Percentiles rank a stretch among this genome's conserved stretches.
These are phyloP conservation scores for Ligdia adustata DNA, from an alignment of 2,888 invertebrate genomes.

Conservation along the genomic window DNA sequence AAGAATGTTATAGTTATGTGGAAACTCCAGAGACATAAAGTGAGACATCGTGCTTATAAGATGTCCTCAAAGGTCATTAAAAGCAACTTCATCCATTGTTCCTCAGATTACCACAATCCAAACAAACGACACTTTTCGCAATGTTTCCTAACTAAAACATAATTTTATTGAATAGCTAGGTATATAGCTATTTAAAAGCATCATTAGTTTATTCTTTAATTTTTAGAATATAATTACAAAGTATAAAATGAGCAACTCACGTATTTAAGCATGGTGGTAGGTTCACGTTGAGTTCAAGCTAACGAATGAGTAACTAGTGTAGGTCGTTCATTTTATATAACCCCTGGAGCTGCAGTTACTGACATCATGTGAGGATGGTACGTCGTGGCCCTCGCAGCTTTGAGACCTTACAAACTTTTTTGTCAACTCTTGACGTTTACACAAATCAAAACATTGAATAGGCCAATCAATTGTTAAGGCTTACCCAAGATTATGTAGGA, in stretches of 20 bases:
- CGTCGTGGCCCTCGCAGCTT: constrained; percentile 49
- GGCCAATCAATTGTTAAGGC: constrained; percentile 31
- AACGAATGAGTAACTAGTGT: constrained; percentile 79
- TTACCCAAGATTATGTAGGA: constrained; percentile 22
- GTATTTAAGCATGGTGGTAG: constrained; percentile 80
- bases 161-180: not conserved
- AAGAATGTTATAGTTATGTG: not conserved
- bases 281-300: constrained; percentile 77
- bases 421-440: constrained; percentile 47
- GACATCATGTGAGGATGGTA: constrained; percentile 73
- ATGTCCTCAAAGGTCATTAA: constrained; percentile 36
- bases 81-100: constrained; percentile 45
- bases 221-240: constrained; percentile 33
- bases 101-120: constrained; percentile 30
- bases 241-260: constrained; percentile 60
- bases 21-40: constrained; percentile 2
- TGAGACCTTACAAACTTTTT: constrained; percentile 57
- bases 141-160: constrained; percentile 18
- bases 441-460: constrained; percentile 43
- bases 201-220: constrained; percentile 18
- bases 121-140: constrained; percentile 53
- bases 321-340: constrained; percentile 76
- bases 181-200: not conserved
- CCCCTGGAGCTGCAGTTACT: constrained; percentile 70
- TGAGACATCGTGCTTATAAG: constrained; percentile 14